Evolutionary conservation across 2,113 vertebrate genomes (phyloP).

Genomic region (Ammodytes dubius): DNA sequence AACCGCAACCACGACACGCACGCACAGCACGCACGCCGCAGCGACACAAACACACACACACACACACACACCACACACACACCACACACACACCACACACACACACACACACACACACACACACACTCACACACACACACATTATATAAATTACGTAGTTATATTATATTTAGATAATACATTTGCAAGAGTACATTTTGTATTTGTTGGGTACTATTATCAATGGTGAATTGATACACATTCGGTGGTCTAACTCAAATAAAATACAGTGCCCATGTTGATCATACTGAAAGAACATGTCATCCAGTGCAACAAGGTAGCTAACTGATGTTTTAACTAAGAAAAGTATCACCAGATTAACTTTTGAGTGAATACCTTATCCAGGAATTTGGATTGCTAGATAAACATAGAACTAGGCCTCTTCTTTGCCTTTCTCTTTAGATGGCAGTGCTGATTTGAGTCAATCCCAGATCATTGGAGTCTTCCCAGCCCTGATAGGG

Average conservation of each 20-base stretch:
- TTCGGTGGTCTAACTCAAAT: neutral
- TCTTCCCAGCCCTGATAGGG: constrained; percentile 87
- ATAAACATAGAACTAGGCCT: neutral
- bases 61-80: too few species aligned
- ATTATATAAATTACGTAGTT: too few species aligned
- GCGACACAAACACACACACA: too few species aligned
- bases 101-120: too few species aligned
- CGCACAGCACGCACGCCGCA: too few species aligned
- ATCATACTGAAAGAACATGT: neutral
- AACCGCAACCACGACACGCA: too few species aligned
- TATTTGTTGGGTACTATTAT: neutral
- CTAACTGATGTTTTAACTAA: too few species aligned
- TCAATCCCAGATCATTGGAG: constrained; percentile 89
- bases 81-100: too few species aligned
- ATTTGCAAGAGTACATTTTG: neutral
- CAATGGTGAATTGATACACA: neutral
- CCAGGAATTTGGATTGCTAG: neutral
- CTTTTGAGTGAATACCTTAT: neutral
- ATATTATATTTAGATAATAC: too few species aligned
- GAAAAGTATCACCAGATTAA: neutral
- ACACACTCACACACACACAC: too few species aligned
- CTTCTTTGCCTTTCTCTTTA: constrained; percentile 58
- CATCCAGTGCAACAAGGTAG: too few species aligned
- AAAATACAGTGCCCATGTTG: neutral
- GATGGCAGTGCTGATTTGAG: constrained; percentile 92